These are phyloP conservation scores for Drosophila aff. DNA, from an alignment of 1,140 invertebrate genomes.

Conservation along the genomic window DNA sequence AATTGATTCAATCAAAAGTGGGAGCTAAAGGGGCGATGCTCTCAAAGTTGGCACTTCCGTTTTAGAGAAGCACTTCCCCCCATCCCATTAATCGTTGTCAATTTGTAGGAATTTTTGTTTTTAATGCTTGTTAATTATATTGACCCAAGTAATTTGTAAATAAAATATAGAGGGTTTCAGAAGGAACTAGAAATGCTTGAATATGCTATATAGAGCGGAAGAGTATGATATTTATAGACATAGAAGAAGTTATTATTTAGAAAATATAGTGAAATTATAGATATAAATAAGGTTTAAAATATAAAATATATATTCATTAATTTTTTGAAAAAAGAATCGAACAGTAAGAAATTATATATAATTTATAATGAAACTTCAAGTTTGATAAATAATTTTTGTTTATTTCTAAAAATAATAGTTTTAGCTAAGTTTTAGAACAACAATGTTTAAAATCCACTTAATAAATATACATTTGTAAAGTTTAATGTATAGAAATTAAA, in stretches of 20 bases:
- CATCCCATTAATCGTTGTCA: not conserved
- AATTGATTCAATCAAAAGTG: constrained; percentile 69
- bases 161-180: constrained; percentile 43
- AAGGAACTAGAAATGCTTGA: not conserved
- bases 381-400: too few species aligned
- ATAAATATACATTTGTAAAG: too few species aligned
- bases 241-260: not conserved
- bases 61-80: constrained; percentile 3
- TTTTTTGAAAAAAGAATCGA: too few species aligned
- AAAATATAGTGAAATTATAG: not conserved
- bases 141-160: constrained; percentile 69
- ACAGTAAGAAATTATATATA: too few species aligned
- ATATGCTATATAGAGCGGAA: not conserved
- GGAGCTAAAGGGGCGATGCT: constrained; percentile 44
- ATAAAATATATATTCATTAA: not conserved
- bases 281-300: not conserved
- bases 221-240: not conserved
- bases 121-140: constrained; percentile 62
- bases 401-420: too few species aligned
- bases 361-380: too few species aligned
- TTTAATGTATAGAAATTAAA: too few species aligned
- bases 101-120: constrained; percentile 5
- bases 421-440: too few species aligned
- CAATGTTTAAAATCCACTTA: too few species aligned
- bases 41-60: constrained; percentile 55